Conservation (phyloP, 2,797 vertebrate genomes). For the Picus viridis region DNA sequence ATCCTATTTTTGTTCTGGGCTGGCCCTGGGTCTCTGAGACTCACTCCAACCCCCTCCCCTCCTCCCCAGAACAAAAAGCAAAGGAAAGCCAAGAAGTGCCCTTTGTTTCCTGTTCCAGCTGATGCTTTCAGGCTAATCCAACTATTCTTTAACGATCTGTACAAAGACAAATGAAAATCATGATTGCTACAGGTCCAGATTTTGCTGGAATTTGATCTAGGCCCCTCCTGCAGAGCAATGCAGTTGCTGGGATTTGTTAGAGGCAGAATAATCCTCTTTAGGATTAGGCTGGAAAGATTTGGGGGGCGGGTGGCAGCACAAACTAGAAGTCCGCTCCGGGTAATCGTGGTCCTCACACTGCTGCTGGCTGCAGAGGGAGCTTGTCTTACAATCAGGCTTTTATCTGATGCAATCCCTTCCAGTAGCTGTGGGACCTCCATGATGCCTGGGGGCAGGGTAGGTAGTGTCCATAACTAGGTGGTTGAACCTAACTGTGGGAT, state of each 20-base stretch:
- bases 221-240: not conserved
- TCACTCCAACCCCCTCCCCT: not conserved
- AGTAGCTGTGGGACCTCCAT: not conserved
- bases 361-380: not conserved
- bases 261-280: accelerated
- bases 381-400: not conserved
- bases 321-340: not conserved
- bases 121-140: not conserved
- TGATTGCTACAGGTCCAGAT: accelerated
- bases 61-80: no score
- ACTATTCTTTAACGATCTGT: not conserved
- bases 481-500: no score
- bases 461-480: no score
- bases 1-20: not conserved
- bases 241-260: not conserved
- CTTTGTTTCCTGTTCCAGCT: not conserved
- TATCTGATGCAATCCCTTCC: not conserved
- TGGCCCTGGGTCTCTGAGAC: not conserved
- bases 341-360: not conserved
- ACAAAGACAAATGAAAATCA: not conserved
- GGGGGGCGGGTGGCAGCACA: not conserved
- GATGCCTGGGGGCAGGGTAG: not conserved
- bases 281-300: not conserved
- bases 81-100: no score
- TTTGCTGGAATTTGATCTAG: not conserved